phyloP scores from a whole-genome alignment of 1,140 invertebrate species.

The Archegozetes longisetosus region DNA sequence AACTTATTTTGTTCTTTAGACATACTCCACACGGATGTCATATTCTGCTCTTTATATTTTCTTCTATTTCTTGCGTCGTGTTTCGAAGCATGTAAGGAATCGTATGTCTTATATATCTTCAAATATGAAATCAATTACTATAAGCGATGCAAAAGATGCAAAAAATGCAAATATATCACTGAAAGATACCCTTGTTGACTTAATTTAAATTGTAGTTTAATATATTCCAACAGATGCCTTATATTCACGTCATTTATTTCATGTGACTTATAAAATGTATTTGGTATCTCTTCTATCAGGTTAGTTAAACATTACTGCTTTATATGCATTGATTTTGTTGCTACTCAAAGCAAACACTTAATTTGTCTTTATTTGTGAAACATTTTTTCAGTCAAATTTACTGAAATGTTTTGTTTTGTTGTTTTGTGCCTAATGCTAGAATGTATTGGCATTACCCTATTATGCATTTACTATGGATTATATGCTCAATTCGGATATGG shows the following conservation, averaged over 20 bases:
- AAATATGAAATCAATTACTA: too few relatives aligned
- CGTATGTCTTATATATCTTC: too few relatives aligned
- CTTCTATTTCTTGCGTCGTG: constrained; percentile 25
- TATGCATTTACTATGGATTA: constrained; percentile 45
- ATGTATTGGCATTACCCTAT: constrained; percentile 42
- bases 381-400: too few relatives aligned
- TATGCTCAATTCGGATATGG: constrained; percentile 52
- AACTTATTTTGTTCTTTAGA: too few relatives aligned
- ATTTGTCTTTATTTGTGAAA: too few relatives aligned
- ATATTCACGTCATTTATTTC: constrained; percentile 41
- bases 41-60: constrained; percentile 28
- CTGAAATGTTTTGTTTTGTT: neutral
- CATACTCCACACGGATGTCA: constrained; percentile 31
- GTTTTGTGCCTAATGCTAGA: constrained; percentile 25
- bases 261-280: constrained; percentile 74
- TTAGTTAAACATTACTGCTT: neutral
- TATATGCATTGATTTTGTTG: neutral
- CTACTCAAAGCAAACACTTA: too few relatives aligned
- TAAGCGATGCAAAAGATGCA: too few relatives aligned
- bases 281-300: constrained; percentile 42
- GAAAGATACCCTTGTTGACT: too few relatives aligned
- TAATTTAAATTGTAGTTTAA: too few relatives aligned
- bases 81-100: constrained; percentile 26
- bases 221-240: constrained; percentile 66
- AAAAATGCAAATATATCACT: too few relatives aligned